Evolutionary conservation across 2,888 invertebrate species (phyloP), one percentile per base, ranked within the genome.

Genomic region (Dicyrtoma fusca): DNA sequence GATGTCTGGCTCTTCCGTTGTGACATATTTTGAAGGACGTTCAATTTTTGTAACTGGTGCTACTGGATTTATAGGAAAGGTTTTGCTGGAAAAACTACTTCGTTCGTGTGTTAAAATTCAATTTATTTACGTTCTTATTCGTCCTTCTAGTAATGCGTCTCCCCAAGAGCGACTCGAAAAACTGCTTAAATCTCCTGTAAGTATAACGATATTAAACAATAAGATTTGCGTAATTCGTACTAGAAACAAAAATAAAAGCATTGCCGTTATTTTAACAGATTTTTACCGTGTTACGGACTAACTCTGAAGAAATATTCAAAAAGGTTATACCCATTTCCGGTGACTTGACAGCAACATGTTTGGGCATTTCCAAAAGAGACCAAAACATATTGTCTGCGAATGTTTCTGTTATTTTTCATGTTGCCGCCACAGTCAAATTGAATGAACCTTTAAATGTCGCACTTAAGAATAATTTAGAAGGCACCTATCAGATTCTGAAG

Each of bases 371-470:
- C 80, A 84, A 87, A 45, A 88, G 89, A 70, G 92, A 94, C 83
- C 92, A 93, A 83, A 86, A 88, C 74, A 86, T 88, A 84, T 83
- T 93, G 17, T 87, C 86, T 80, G 86, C 88, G 4, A 87, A 89
- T 59, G 91, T 97, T 70, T 85, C 92, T 66, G 88, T 97, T 81
- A 96, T 98, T 55, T 97, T 98, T 86, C 98, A 99, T 85, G 94
- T 95, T 80, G 98, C 98, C 2, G 98, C 98, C 79, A 98, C 98
- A 25, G 94, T 99, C 78, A 92, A 94, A 85, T 99, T 99, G 85
- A 94, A 98, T 84, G 98, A 98, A 85, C 94, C 94, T 81, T 88
- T 99, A 79, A 95, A 95, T 87, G 86, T 93, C 47, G 95, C 97
- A 0, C 92, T 97, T 76, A 93, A 95, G 83, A 93, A 98, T 86